These are phyloP conservation scores for Hyaena hyaena DNA, from an alignment of 2,113 vertebrate species.

Conservation along the genomic window DNA sequence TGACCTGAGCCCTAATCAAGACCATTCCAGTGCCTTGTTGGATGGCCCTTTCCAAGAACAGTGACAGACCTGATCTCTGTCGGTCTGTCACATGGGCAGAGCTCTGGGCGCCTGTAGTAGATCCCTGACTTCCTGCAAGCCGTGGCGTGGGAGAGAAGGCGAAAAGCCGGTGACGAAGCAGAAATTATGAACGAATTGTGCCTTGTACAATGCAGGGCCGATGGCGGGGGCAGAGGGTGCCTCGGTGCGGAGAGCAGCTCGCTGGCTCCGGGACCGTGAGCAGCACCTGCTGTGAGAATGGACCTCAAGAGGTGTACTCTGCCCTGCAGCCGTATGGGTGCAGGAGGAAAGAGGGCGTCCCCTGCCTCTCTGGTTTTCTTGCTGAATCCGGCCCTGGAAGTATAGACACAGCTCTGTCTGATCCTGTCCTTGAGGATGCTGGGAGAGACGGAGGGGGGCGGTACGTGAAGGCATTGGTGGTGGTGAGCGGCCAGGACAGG, in stretches of 20 bases:
- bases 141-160: neutral
- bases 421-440: neutral
- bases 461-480: neutral
- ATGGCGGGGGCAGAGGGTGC: neutral
- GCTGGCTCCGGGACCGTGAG: neutral
- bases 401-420: neutral
- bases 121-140: neutral
- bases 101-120: neutral
- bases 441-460: neutral
- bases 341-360: neutral
- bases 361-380: neutral
- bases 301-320: neutral
- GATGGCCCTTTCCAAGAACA: neutral
- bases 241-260: neutral
- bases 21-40: neutral
- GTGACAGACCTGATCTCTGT: neutral
- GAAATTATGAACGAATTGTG: neutral
- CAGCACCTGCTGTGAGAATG: too few relatives aligned
- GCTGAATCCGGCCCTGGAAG: neutral
- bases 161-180: neutral
- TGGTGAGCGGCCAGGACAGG: neutral
- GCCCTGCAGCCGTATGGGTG: neutral
- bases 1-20: neutral
- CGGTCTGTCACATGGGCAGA: neutral
- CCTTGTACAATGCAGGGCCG: neutral